Conservation (phyloP, 2,113 vertebrate species). For the Cebidichthys violaceus region DNA sequence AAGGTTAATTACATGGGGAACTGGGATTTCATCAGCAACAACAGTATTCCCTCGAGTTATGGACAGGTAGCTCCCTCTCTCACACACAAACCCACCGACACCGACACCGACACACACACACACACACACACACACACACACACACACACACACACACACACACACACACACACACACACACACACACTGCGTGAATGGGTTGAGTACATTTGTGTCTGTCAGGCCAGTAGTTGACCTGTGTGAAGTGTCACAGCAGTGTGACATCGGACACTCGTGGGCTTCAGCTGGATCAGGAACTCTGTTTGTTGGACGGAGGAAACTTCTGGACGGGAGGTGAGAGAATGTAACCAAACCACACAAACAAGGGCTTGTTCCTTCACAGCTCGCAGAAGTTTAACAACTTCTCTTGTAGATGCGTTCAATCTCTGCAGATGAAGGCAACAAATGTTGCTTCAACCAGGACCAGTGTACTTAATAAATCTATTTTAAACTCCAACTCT, state of each 20-base stretch:
- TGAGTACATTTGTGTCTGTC: too few species aligned
- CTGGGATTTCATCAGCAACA: too few species aligned
- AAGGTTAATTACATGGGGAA: too few species aligned
- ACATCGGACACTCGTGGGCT: slow-evolving; percentile 19
- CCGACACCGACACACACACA: neutral
- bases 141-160: neutral
- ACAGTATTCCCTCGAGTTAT: slow-evolving; percentile 85
- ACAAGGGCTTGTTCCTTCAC: slow-evolving; percentile 48
- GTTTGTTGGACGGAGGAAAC: slow-evolving; percentile 49
- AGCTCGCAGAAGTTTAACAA: neutral
- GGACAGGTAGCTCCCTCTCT: slow-evolving; percentile 85
- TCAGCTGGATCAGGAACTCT: slow-evolving; percentile 21
- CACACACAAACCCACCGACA: too few species aligned
- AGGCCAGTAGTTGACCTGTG: slow-evolving; percentile 45
- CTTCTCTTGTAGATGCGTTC: neutral
- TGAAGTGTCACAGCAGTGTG: slow-evolving; percentile 70
- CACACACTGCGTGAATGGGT: neutral
- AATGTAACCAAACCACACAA: slow-evolving; percentile 69
- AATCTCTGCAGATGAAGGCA: neutral
- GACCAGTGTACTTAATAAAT: neutral
- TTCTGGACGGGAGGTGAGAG: slow-evolving; percentile 68
- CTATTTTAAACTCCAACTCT: neutral
- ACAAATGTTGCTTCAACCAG: neutral
- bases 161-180: neutral
- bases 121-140: neutral